Evolutionary conservation across 2,797 vertebrate genomes (phyloP).

Genomic region (Peromyscus eremicus): DNA sequence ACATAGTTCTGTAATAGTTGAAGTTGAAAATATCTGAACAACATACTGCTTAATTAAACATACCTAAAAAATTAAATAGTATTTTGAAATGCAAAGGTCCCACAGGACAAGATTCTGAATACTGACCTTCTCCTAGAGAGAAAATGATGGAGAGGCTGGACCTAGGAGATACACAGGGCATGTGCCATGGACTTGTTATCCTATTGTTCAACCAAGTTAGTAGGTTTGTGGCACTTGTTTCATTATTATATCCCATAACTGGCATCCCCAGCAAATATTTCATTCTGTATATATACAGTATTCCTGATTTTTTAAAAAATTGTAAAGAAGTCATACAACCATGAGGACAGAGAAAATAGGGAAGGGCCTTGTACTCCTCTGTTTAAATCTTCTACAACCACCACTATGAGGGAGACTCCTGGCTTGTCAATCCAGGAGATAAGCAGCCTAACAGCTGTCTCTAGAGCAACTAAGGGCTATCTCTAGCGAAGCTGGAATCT

Average conservation of each 20-base stretch:
- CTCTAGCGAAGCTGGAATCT: not conserved
- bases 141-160: not conserved
- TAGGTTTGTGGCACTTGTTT: not conserved
- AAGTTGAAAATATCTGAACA: not conserved
- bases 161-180: no score
- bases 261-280: not conserved
- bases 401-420: not conserved
- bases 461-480: not conserved
- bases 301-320: conserved; percentile 13
- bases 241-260: not conserved
- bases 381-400: not conserved
- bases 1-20: not conserved
- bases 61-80: not conserved
- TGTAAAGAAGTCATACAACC: not conserved
- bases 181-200: no score
- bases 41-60: not conserved
- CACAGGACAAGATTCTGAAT: not conserved
- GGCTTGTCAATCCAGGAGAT: not conserved
- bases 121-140: not conserved
- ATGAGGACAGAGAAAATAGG: not conserved
- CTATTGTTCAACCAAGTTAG: not conserved
- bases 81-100: not conserved
- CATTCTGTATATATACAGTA: not conserved
- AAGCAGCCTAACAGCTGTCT: not conserved
- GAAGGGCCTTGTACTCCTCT: not conserved